These are phyloP conservation scores for Himalopsyche phryganea DNA, from an alignment of 1,140 invertebrate species.

Conservation along the genomic window DNA sequence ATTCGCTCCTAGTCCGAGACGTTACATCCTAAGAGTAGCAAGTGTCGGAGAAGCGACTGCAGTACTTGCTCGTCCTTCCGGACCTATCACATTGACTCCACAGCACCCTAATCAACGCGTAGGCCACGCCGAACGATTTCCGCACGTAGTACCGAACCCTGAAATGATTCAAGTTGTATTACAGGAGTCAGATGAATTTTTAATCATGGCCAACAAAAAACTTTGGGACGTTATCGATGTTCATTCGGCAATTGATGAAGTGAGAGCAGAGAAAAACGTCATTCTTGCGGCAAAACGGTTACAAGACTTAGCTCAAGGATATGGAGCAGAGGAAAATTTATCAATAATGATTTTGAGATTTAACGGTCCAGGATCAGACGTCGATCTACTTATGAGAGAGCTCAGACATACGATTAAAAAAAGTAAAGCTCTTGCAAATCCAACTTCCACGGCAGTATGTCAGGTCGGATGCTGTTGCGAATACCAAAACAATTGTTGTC, in stretches of 20 bases:
- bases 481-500: constrained; percentile 58
- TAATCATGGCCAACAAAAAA: constrained; percentile 74
- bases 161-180: constrained; percentile 68
- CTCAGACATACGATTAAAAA: constrained; percentile 66
- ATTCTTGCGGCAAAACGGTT: constrained; percentile 75
- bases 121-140: constrained; percentile 62
- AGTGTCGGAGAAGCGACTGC: constrained; percentile 70
- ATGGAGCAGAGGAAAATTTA: constrained; percentile 75
- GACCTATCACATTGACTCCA: constrained; percentile 56
- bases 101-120: constrained; percentile 57
- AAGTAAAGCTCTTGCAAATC: constrained; percentile 45
- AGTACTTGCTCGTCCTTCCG: constrained; percentile 63
- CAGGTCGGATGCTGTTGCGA: constrained; percentile 63
- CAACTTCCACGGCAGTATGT: constrained; percentile 50
- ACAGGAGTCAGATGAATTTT: constrained; percentile 76
- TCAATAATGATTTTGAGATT: constrained; percentile 74
- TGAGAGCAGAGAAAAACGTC: constrained; percentile 68
- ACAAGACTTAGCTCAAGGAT: constrained; percentile 77
- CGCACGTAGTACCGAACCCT: constrained; percentile 68
- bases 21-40: constrained; percentile 66
- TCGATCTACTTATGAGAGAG: constrained; percentile 72
- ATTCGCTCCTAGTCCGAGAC: constrained; percentile 46
- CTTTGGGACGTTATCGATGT: constrained; percentile 74
- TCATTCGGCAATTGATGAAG: constrained; percentile 71
- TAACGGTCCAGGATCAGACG: constrained; percentile 60